Conservation (phyloP, 2,888 invertebrate genomes). For the Phasia obesa region DNA sequence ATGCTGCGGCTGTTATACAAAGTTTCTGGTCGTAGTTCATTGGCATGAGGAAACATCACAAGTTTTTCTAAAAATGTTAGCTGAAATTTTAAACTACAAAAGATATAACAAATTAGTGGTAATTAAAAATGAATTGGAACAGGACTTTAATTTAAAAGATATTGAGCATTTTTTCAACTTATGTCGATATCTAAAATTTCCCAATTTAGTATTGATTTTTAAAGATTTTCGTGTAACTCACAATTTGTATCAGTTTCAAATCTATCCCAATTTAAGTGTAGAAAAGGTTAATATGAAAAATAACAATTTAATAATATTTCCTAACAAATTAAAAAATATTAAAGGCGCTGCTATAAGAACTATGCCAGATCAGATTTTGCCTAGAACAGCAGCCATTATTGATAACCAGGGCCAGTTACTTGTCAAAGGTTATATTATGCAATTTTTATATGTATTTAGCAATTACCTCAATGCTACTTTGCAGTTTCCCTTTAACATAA, state of each 20-base stretch:
- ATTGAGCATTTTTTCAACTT: slow-evolving; percentile 19
- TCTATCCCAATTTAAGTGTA: slow-evolving; percentile 31
- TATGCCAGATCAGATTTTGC: slow-evolving; percentile 53
- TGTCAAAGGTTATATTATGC: slow-evolving; percentile 46
- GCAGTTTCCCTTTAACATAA: slow-evolving; percentile 16
- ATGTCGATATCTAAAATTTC: slow-evolving; percentile 27
- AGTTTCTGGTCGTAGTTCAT: slow-evolving; percentile 21
- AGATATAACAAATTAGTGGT: slow-evolving; percentile 49
- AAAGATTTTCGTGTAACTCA: slow-evolving; percentile 38
- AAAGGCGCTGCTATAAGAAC: slow-evolving; percentile 37
- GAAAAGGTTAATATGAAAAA: neutral
- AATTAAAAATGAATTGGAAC: slow-evolving; percentile 13
- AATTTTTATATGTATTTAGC: slow-evolving; percentile 29
- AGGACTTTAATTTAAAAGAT: accelerated
- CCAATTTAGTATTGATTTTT: slow-evolving; percentile 48
- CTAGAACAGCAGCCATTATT: slow-evolving; percentile 18
- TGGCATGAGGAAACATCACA: slow-evolving; percentile 21
- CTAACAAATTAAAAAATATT: slow-evolving; percentile 44
- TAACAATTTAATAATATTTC: slow-evolving; percentile 32
- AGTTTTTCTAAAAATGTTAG: slow-evolving; percentile 2
- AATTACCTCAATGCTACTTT: slow-evolving; percentile 52
- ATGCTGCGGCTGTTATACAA: neutral
- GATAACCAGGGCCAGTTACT: neutral
- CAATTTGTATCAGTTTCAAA: slow-evolving; percentile 43
- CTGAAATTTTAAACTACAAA: slow-evolving; percentile 3